Evolutionary conservation across 2,797 vertebrate species (phyloP).

Genomic region (Chiroxiphia lanceolata): DNA sequence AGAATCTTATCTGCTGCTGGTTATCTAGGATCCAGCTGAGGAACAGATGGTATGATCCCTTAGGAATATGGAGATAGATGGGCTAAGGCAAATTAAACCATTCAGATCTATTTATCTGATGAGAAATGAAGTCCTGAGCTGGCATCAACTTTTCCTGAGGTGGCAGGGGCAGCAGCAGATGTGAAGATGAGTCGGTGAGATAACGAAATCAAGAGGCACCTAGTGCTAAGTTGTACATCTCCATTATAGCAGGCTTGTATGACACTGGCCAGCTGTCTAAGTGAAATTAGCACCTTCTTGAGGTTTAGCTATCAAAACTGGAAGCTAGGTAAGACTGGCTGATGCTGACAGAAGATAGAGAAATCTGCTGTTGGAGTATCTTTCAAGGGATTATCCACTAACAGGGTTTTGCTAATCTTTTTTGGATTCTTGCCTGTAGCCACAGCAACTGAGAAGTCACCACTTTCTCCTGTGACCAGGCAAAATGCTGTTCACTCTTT

Average conservation of each 20-base stretch:
- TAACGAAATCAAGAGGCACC: neutral
- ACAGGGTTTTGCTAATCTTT: conserved; percentile 17
- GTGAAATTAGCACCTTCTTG: neutral
- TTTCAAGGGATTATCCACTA: conserved; percentile 32
- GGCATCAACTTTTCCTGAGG: neutral
- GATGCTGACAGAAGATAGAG: neutral
- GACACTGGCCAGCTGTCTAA: neutral
- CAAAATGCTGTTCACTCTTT: neutral
- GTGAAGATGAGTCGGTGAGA: neutral
- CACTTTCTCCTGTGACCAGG: neutral
- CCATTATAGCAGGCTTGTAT: neutral
- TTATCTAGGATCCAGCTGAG: neutral
- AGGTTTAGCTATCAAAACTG: neutral
- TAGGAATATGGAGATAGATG: neutral
- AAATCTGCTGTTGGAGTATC: neutral
- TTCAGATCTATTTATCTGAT: neutral
- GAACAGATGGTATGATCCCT: conserved; percentile 3
- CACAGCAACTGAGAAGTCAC: neutral
- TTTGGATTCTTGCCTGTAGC: conserved; percentile 16
- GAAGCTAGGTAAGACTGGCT: neutral
- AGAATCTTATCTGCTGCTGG: neutral
- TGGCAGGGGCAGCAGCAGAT: neutral
- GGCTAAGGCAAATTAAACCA: neutral
- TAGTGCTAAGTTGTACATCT: neutral
- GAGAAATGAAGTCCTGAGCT: neutral